A percentile compares a stretch with the other conserved stretches of the same genome.
These are phyloP conservation scores for Pagrus major DNA, from an alignment of 2,113 vertebrate genomes.

Conservation along the genomic window DNA sequence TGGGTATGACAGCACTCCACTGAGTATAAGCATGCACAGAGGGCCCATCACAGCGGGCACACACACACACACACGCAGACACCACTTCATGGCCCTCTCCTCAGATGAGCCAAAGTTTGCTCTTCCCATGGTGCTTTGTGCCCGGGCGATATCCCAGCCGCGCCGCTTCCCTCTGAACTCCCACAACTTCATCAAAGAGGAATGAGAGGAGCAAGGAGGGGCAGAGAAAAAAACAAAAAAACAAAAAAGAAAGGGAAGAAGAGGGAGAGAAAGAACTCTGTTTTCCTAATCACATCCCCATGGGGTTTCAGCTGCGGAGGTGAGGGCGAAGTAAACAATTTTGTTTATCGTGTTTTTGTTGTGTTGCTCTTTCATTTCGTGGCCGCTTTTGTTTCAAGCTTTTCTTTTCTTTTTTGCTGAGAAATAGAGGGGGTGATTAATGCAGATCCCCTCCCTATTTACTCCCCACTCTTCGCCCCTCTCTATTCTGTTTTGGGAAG, in stretches of 20 bases:
- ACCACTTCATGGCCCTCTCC: constrained; percentile 14
- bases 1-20: constrained; percentile 48
- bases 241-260: constrained; percentile 10
- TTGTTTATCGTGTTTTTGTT: constrained; percentile 73
- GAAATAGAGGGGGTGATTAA: constrained; percentile 71
- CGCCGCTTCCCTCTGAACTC: constrained; percentile 72
- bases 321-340: constrained; percentile 82
- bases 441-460: constrained; percentile 67
- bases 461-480: constrained; percentile 33
- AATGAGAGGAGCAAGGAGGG: constrained; percentile 64
- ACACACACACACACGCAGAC: constrained; percentile 16
- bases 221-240: constrained; percentile 42
- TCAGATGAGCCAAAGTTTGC: constrained; percentile 71
- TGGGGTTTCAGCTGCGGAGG: constrained; percentile 73
- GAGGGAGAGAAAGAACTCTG: constrained; percentile 40
- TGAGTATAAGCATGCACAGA: constrained; percentile 28
- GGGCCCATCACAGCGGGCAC: neutral
- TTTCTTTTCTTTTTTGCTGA: constrained; percentile 48
- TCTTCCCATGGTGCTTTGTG: constrained; percentile 81
- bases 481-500: constrained; percentile 71
- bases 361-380: constrained; percentile 68
- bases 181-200: constrained; percentile 82
- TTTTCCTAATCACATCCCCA: constrained; percentile 73
- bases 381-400: constrained; percentile 71
- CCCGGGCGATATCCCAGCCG: constrained; percentile 65